Percentiles rank a stretch among this genome's conserved stretches.
Conservation (phyloP, 1,140 invertebrate genomes). For the Antheraea mylitta region DNA sequence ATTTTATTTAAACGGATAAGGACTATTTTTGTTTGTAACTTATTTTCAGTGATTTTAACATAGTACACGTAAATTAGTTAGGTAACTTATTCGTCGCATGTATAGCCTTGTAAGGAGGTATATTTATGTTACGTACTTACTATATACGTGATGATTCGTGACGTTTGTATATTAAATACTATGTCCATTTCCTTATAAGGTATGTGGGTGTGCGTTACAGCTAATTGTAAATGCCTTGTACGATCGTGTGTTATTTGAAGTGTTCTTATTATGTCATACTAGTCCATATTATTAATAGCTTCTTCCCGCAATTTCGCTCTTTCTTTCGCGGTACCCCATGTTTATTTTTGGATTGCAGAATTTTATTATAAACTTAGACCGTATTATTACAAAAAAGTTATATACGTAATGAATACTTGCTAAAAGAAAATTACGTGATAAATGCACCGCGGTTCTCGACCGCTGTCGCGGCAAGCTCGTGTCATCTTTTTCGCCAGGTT, state of each 20-base stretch:
- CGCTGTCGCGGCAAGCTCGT: too few species aligned
- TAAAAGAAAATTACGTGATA: too few species aligned
- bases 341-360: too few species aligned
- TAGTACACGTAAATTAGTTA: background rate
- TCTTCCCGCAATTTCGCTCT: too few species aligned
- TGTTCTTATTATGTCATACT: background rate
- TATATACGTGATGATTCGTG: constrained; percentile 12
- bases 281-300: background rate
- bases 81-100: background rate
- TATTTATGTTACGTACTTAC: background rate
- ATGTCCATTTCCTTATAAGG: constrained; percentile 13
- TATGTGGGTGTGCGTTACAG: background rate
- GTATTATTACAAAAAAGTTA: too few species aligned
- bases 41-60: background rate
- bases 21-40: background rate
- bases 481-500: too few species aligned
- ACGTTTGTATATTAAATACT: constrained; percentile 6
- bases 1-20: background rate
- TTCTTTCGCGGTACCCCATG: too few species aligned
- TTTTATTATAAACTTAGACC: too few species aligned
- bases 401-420: too few species aligned
- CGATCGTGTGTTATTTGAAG: background rate
- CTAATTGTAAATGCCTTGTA: constrained; percentile 13
- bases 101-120: background rate
- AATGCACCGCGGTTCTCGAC: too few species aligned